phyloP scores from a whole-genome alignment of 2,797 vertebrate species.

The Silurus aristotelis region DNA sequence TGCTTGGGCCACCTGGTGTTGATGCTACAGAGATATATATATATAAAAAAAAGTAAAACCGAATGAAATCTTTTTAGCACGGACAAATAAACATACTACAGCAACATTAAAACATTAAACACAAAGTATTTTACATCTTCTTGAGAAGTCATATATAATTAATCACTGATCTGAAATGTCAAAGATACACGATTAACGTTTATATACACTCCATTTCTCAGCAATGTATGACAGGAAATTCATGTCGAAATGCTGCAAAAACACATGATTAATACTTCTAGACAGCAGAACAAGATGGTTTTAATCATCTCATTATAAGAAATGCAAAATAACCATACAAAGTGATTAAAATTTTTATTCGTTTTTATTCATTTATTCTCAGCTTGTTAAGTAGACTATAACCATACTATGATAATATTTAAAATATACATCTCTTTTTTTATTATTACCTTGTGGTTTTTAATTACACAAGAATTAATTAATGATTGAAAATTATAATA shows the following conservation, averaged over 20 bases:
- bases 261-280: not conserved
- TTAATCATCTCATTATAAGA: not conserved
- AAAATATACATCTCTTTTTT: not conserved
- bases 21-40: slow-evolving; percentile 70
- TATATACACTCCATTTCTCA: no score
- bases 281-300: not conserved
- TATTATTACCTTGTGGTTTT: not conserved
- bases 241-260: not conserved
- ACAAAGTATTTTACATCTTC: not conserved
- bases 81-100: not conserved
- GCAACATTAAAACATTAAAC: slow-evolving; percentile 5
- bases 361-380: not conserved
- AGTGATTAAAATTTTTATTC: not conserved
- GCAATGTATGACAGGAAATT: not conserved
- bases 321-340: not conserved
- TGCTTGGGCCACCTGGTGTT: slow-evolving; percentile 83
- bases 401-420: no score
- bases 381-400: not conserved
- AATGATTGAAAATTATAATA: no score
- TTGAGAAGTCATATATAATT: not conserved
- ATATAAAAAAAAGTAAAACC: not conserved
- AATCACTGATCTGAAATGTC: not conserved
- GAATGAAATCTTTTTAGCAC: not conserved
- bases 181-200: no score
- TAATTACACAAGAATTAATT: not conserved